Conservation (phyloP, 2,797 vertebrate species). For the Acipenser transmontanus region DNA sequence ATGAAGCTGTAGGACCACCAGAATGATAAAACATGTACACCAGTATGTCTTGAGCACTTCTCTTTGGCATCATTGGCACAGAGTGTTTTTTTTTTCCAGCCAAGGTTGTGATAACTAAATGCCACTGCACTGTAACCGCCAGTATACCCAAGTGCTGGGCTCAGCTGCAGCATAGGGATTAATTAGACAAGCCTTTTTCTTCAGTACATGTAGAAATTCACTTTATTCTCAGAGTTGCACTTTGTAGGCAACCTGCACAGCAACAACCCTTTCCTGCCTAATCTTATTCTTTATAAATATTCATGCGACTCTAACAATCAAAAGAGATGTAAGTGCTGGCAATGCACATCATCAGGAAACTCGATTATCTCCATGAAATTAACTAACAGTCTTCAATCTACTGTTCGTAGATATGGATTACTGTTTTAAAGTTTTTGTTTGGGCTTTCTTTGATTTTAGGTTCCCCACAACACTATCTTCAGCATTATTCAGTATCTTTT, state of each 20-base stretch:
- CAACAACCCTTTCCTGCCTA: conserved; percentile 2
- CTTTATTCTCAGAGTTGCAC: conserved; percentile 3
- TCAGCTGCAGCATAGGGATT: conserved; percentile 11
- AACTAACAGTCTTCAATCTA: conserved; percentile 1
- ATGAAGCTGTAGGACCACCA: too few relatives aligned
- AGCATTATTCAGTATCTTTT: too few relatives aligned
- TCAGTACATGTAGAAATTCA: neutral
- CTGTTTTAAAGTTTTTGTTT: too few relatives aligned
- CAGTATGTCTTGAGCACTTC: too few relatives aligned
- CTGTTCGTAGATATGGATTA: neutral
- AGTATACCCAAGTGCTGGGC: neutral
- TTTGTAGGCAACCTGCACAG: conserved; percentile 12
- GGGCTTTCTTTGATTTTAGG: too few relatives aligned
- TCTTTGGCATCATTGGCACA: too few relatives aligned
- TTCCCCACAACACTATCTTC: too few relatives aligned
- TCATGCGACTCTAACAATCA: conserved; percentile 14
- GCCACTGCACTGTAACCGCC: neutral
- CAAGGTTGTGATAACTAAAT: neutral
- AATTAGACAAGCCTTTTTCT: conserved; percentile 15
- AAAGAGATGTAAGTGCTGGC: neutral
- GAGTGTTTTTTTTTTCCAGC: too few relatives aligned
- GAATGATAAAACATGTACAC: too few relatives aligned
- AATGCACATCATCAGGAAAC: neutral
- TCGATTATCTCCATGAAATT: conserved; percentile 1
- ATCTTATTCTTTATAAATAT: conserved; percentile 15